Base-by-base conservation (phyloP, 2,888 invertebrate species). In the Luperina testacea region DNA sequence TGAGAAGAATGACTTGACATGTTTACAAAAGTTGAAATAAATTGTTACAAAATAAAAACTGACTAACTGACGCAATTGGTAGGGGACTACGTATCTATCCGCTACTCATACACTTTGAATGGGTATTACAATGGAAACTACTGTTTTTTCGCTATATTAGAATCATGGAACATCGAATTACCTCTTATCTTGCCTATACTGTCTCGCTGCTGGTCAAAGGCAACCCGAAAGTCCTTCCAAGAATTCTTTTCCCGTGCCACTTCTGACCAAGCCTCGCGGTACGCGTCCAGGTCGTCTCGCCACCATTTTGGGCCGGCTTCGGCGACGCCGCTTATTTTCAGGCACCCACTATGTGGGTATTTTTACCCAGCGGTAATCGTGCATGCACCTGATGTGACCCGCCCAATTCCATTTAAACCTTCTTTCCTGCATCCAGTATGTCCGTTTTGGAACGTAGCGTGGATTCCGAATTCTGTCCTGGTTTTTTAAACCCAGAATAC, bases 1-100 rank as follows among this genome's bases (percentile, higher is more conserved):
- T 61, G 45, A 76, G 24, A 48, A 27, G 51, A 75, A 80, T 82
- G 80, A 82, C 59, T 76, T 27, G 76, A 57, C 61, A 75, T 38
- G 6, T 82, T 17, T 20, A 20, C 4, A 75, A 38, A 48, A 51
- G 8, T 81, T 65, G 24, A 59, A 74, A 74, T 48, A 9, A 65
- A 48, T 64, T 38, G 24, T 64, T 9, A 57, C 45, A 53, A 57
- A 64, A 45, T 71, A 65, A 80, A 32, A 32, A 32, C 32, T 32
- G 32, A 32, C 32, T 32, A 1, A 81, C 27, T 27, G 11, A 57
- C 24, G 51, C 27, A 72, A 48, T 11, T n/a, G 0, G 13, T 17
- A 32, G 27, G 7, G 2, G 17, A 27, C 51, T 42, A 77, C 13
- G 32, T 32, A 15, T 48, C 48, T 20, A 38, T 57, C 11, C 8